These are phyloP conservation scores for Irena cyanogastra DNA, from an alignment of 2,113 vertebrate genomes.

Conservation along the genomic window DNA sequence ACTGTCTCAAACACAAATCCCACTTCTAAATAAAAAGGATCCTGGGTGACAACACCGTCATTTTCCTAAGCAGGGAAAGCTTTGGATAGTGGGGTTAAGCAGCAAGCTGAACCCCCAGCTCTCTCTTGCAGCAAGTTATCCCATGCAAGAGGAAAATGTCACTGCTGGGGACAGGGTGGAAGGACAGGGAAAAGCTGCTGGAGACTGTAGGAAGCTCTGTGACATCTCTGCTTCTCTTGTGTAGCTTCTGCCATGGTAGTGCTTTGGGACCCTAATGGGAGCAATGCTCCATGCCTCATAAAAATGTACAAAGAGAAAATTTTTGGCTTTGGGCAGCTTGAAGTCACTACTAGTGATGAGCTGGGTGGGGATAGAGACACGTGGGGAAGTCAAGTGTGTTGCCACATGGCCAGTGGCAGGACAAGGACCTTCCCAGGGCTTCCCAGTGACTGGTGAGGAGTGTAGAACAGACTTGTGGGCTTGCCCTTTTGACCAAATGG, in stretches of 20 bases:
- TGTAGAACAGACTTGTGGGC: neutral
- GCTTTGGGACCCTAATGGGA: neutral
- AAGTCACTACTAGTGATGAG: neutral
- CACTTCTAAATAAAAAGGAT: neutral
- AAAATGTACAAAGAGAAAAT: neutral
- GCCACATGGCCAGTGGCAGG: neutral
- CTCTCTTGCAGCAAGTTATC: neutral
- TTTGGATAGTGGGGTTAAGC: neutral
- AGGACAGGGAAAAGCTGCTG: neutral
- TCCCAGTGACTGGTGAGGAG: neutral
- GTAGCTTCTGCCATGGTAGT: neutral
- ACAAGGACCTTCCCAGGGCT: neutral
- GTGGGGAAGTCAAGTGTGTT: fast-evolving
- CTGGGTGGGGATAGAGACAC: neutral
- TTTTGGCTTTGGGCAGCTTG: neutral
- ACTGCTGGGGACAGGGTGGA: neutral
- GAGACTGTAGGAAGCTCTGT: neutral
- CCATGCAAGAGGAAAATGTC: neutral
- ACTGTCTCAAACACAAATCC: neutral
- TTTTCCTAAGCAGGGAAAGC: neutral
- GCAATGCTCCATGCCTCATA: neutral
- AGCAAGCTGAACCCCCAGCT: neutral
- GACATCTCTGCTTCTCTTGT: fast-evolving
- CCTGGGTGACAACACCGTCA: fast-evolving
- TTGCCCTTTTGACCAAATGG: neutral